Base-by-base conservation (phyloP, 2,113 vertebrate species). In the Pelvicachromis taeniatus region DNA sequence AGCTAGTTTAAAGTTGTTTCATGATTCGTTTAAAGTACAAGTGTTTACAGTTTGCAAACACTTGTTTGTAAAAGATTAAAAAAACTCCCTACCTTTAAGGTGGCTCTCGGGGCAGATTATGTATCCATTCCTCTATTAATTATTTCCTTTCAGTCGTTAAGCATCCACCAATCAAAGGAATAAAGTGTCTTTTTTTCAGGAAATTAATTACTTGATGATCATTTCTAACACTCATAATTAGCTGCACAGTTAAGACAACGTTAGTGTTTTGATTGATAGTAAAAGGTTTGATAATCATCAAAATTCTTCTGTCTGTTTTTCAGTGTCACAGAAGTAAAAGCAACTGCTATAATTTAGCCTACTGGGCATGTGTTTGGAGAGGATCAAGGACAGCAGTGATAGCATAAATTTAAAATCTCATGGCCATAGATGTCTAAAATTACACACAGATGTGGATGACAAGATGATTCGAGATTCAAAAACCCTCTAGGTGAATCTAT, bases 281-380 rank as follows among this genome's bases (percentile, higher is more conserved):
- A 61, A 35, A 61, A 61, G 13, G 61, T 40, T 40, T 65, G 35
- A 8, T 40, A 14, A 9, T 23, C 63, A 68, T 42, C 35, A 23
- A 42, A 8, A 68, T 40, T 21, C 12, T 65, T 65, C 35, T 13
- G 35, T 40, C 40, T 40, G 35, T 21, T 42, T 23, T 42, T 14
- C 63, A 23, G 35, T 42, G 12, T 42, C 63, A 42, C n/a, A 68
- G 35, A 42, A 16, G 63, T 23, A 40, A 21, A 35, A 59, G 29
- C 16, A 59, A 2, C 31, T 35, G 58, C 16, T 35, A n/a, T 5
- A 35, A 9, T 42, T 1, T 42, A 35, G 61, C 6, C n/a, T 40
- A 14, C 35, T 42, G 61, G 61, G 35, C n/a, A 23, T 68, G 61
- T 68, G n/a, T 0, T 0, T 23, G 11, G 59, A 65, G 33, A 38